These are phyloP conservation scores for Neodiprion virginianus DNA, from an alignment of 1,140 invertebrate species.

Conservation along the genomic window DNA sequence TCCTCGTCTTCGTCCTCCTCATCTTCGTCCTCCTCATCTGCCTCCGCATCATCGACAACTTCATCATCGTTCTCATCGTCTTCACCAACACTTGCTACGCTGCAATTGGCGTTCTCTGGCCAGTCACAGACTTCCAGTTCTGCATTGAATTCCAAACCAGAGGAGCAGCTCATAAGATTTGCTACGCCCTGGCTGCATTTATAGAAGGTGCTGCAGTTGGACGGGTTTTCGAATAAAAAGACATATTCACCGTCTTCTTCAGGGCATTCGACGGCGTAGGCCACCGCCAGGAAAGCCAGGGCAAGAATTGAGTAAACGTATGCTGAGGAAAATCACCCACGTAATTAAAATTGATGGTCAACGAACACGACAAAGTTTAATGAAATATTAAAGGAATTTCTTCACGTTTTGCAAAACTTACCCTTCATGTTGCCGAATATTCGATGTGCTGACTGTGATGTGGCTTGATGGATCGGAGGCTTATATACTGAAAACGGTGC, in stretches of 20 bases:
- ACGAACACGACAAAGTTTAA: too few relatives aligned
- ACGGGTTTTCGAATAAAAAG: constrained; percentile 58
- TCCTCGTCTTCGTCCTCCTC: background rate
- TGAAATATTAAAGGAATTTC: too few relatives aligned
- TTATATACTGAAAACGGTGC: too few relatives aligned
- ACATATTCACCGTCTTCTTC: constrained; percentile 29
- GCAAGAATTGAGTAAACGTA: constrained; percentile 33
- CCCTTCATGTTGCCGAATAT: constrained; percentile 18
- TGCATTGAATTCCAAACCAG: constrained; percentile 64
- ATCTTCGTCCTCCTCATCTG: too few relatives aligned
- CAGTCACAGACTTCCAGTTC: constrained; percentile 64
- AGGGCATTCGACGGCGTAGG: constrained; percentile 31
- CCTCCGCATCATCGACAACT: constrained; percentile 5
- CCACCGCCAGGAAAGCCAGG: constrained; percentile 26
- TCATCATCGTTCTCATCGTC: background rate
- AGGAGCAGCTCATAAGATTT: constrained; percentile 60
- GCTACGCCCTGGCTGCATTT: constrained; percentile 61
- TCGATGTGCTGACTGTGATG: background rate
- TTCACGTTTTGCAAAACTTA: background rate
- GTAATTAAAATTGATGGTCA: background rate
- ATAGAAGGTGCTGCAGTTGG: constrained; percentile 66
- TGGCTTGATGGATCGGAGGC: too few relatives aligned
- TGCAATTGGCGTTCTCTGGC: constrained; percentile 59
- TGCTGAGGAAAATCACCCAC: background rate
- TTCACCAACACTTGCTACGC: background rate